phyloP scores from a whole-genome alignment of 2,797 vertebrate genomes.

The Chaunax sp. region DNA sequence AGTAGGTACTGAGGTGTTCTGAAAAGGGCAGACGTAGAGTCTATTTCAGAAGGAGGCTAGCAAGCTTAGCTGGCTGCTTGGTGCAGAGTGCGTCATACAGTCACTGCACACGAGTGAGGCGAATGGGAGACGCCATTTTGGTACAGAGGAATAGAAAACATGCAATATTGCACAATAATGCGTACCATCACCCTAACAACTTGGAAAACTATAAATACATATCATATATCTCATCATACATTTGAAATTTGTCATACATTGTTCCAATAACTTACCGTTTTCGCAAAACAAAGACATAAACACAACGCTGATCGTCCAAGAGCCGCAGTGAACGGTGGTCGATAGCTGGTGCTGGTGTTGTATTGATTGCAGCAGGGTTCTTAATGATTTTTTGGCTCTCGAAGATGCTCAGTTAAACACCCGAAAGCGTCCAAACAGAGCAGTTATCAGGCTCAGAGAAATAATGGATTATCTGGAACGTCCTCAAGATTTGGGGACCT shows the following conservation, averaged over 20 bases:
- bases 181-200: fast-evolving
- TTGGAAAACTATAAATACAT: fast-evolving
- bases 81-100: constrained; percentile 86
- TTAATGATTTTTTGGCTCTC: constrained; percentile 24
- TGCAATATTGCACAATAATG: constrained; percentile 20
- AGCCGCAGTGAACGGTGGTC: constrained; percentile 91
- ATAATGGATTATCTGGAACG: constrained; percentile 47
- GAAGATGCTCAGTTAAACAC: constrained; percentile 58
- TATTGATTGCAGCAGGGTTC: constrained; percentile 65
- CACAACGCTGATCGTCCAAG: constrained; percentile 96
- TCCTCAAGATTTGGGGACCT: constrained; percentile 63
- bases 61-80: constrained; percentile 69
- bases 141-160: constrained; percentile 59
- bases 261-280: constrained; percentile 88
- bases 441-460: constrained; percentile 46
- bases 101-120: constrained; percentile 71
- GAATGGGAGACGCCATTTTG: constrained; percentile 87
- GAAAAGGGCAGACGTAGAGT: constrained; percentile 28
- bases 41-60: constrained; percentile 39
- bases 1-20: background rate
- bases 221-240: fast-evolving
- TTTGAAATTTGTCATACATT: fast-evolving
- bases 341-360: constrained; percentile 67
- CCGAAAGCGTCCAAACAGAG: constrained; percentile 59
- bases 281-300: constrained; percentile 99